Evolutionary conservation across 2,797 vertebrate species (phyloP).

Genomic region (Nannoperca obscura): DNA sequence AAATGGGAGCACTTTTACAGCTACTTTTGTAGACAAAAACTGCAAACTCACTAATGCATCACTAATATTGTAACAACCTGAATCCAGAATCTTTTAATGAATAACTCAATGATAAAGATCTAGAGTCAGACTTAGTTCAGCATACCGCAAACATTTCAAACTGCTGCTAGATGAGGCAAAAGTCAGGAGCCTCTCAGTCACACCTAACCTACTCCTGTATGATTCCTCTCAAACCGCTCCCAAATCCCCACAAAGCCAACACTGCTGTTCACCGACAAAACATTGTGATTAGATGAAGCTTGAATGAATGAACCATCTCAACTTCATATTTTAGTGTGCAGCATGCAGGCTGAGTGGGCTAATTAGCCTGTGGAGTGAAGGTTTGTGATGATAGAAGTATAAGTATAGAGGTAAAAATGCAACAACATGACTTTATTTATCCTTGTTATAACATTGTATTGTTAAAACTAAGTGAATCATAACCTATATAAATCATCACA

Average conservation of each 20-base stretch:
- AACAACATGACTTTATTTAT: not conserved
- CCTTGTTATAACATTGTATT: slow-evolving; percentile 66
- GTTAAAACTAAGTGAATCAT: slow-evolving; percentile 43
- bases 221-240: slow-evolving; percentile 15
- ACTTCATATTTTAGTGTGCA: not conserved
- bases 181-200: slow-evolving; percentile 39
- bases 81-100: slow-evolving; percentile 3
- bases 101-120: not conserved
- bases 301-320: not conserved
- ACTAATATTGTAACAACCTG: not conserved
- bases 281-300: not conserved
- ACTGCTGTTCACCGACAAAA: no score
- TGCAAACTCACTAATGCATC: not conserved
- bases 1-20: not conserved
- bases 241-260: no score
- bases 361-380: not conserved
- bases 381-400: not conserved
- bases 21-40: not conserved
- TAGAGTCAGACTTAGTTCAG: not conserved
- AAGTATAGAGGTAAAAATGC: not conserved
- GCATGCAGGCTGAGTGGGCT: not conserved
- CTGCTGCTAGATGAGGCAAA: slow-evolving; percentile 8
- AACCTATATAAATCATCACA: slow-evolving; percentile 32
- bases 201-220: slow-evolving; percentile 14
- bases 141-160: slow-evolving; percentile 1